Base-by-base conservation (phyloP, 2,113 vertebrate genomes). In the Acanthochromis polyacanthus region DNA sequence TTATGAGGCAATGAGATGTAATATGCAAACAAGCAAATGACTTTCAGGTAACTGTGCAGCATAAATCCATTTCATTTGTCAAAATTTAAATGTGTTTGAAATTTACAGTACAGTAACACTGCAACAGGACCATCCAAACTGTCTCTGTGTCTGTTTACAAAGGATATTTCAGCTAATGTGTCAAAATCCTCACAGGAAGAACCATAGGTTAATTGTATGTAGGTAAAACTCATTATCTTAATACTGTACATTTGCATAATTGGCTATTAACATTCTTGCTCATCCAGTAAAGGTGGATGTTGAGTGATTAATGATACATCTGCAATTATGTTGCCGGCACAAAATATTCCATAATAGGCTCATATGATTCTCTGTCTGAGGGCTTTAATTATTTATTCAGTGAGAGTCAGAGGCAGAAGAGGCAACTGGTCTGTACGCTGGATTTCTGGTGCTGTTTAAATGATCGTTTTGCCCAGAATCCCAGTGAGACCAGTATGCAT, bases 161-260 rank as follows among this genome's bases (percentile, higher is more conserved):
- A 80, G 30, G 48, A 25, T 23, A 10, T 51, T 61, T 73, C 76
- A 50, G 40, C 69, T 71, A 45, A 23, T 71, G 36, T 36, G 57
- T 52, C 67, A 68, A 22, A 76, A 62, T 50, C 70, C 70, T 87
- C 80, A 50, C 63, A 58, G 63, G 59, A 83, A 20, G 43, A 73
- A 64, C 10, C 56, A 56, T 1, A 57, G 72, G 81, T 85, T 84
- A 17, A 84, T 87, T 88, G 66, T 58, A 83, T 64, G 45, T 73
- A 55, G 61, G 70, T 58, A 60, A 82, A 85, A 65, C 28, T 65
- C 70, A 86, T 88, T 78, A 85, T 80, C 78, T 51, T 65, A 78
- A 81, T 30, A 72, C 36, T 45, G 73, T 25, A 52, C 14, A 87
- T 93, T 91, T 89, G 82, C 82, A 86, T 88, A 90, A 88, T 90